phyloP scores from a whole-genome alignment of 2,113 vertebrate genomes.

The Microcebus murinus region DNA sequence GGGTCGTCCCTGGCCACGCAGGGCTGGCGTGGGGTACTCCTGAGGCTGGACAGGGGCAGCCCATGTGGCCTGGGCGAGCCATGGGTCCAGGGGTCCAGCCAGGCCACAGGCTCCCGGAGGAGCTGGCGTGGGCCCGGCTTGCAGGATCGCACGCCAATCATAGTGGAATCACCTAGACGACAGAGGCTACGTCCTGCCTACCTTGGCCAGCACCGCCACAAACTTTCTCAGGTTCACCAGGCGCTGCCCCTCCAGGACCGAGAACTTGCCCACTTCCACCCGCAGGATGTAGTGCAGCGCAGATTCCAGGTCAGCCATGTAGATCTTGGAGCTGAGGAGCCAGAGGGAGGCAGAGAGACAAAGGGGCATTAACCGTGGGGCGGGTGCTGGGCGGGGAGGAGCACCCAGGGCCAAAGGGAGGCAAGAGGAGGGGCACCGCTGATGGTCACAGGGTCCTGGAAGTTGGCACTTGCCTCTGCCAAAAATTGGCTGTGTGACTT shows the following conservation, averaged over 20 bases:
- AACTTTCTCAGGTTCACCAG: slow-evolving; percentile 89
- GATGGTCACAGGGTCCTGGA: background rate
- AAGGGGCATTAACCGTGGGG: fast-evolving
- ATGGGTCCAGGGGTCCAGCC: background rate
- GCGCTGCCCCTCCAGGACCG: slow-evolving; percentile 83
- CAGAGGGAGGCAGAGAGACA: background rate
- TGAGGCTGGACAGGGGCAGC: background rate
- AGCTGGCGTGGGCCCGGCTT: background rate
- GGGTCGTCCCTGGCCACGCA: fast-evolving
- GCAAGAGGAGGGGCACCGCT: background rate
- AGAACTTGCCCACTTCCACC: slow-evolving; percentile 88
- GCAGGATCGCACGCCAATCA: fast-evolving
- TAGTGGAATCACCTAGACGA: fast-evolving
- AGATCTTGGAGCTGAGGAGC: slow-evolving; percentile 88
- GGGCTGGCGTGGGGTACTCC: fast-evolving
- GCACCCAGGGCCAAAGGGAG: background rate
- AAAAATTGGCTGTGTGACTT: background rate
- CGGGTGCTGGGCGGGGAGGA: fast-evolving
- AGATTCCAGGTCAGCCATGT: slow-evolving; percentile 96
- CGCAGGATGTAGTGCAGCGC: slow-evolving; percentile 92
- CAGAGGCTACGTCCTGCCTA: slow-evolving; percentile 72
- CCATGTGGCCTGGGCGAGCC: fast-evolving
- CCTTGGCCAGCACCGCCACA: slow-evolving; percentile 90
- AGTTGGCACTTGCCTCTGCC: background rate
- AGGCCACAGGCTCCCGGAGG: background rate